phyloP scores from a whole-genome alignment of 1,140 invertebrate genomes.

The Orchesella cincta region DNA sequence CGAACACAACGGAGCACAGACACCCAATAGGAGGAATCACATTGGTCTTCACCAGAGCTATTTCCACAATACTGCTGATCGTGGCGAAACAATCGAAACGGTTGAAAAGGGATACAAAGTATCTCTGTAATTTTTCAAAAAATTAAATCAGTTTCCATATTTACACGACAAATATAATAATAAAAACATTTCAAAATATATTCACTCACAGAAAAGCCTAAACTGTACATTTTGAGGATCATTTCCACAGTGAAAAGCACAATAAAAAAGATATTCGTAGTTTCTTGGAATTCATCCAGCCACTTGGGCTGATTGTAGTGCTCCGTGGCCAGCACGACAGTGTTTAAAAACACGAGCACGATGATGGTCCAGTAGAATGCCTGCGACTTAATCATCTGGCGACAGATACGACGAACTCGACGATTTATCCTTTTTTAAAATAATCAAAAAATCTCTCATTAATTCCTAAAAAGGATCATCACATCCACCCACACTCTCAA shows the following conservation, averaged over 20 bases:
- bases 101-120: slow-evolving; percentile 95
- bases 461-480: neutral
- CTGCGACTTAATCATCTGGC: slow-evolving; percentile 96
- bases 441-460: slow-evolving; percentile 1
- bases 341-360: slow-evolving; percentile 91
- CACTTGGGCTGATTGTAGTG: slow-evolving; percentile 91
- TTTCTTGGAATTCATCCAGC: slow-evolving; percentile 95
- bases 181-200: neutral
- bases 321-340: slow-evolving; percentile 93
- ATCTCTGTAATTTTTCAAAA: slow-evolving; percentile 68
- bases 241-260: slow-evolving; percentile 97
- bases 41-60: slow-evolving; percentile 70
- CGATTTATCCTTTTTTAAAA: slow-evolving; percentile 75
- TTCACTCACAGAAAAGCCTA: slow-evolving; percentile 82
- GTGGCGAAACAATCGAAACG: slow-evolving; percentile 97
- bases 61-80: slow-evolving; percentile 94
- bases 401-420: slow-evolving; percentile 80
- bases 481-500: neutral
- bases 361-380: slow-evolving; percentile 98
- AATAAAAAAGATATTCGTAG: slow-evolving; percentile 96
- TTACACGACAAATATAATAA: neutral
- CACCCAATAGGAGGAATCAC: slow-evolving; percentile 89
- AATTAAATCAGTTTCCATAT: neutral
- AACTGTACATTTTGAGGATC: slow-evolving; percentile 99
- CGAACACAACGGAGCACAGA: slow-evolving; percentile 95